Evolutionary conservation across 1,140 invertebrate species (phyloP).

Genomic region (Chionoecetes opilio): DNA sequence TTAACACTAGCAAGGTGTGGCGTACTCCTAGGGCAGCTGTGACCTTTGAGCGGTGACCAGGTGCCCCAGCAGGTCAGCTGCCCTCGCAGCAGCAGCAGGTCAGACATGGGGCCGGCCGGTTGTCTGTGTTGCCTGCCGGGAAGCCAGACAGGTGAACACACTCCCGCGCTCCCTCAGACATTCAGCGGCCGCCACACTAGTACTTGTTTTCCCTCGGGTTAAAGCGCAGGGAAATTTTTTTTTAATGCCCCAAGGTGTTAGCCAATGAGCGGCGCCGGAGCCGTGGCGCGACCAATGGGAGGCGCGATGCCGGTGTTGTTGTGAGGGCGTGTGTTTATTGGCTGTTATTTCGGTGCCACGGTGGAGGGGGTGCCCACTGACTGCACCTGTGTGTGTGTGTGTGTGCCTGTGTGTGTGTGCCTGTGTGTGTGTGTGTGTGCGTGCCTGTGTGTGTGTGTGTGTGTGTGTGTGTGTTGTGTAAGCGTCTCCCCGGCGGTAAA

Average conservation of each 20-base stretch:
- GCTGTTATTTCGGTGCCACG: too few species aligned
- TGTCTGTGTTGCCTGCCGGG: neutral
- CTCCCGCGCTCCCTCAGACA: neutral
- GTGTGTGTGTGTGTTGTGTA: constrained; percentile 7
- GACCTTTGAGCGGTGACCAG: too few species aligned
- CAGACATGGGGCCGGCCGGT: neutral
- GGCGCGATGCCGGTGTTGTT: neutral
- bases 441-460: neutral
- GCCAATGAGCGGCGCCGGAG: too few species aligned
- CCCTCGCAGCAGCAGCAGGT: neutral
- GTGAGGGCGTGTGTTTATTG: neutral
- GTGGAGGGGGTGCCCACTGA: neutral
- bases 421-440: neutral
- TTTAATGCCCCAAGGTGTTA: too few species aligned
- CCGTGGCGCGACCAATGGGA: too few species aligned
- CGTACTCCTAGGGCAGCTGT: neutral
- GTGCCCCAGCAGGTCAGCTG: too few species aligned
- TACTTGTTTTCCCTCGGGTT: neutral
- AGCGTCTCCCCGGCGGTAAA: too few species aligned
- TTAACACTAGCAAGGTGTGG: neutral
- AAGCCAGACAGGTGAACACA: neutral
- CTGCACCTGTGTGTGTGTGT: neutral
- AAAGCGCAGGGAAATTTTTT: too few species aligned
- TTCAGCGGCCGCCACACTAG: neutral
- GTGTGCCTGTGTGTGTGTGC: neutral